Conservation (phyloP, 1,140 invertebrate genomes). For the Solen grandis region DNA sequence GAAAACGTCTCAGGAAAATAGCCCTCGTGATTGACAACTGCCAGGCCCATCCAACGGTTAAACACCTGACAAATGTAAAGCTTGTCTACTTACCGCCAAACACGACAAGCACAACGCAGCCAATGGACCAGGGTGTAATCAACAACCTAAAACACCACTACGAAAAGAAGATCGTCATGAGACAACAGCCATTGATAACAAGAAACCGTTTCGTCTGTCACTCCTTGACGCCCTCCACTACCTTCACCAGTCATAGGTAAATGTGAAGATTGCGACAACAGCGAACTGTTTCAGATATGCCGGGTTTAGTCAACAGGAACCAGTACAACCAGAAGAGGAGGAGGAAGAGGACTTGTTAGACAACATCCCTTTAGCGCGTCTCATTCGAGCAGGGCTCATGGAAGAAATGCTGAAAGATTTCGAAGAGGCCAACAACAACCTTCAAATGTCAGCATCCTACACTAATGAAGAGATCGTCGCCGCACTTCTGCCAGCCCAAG, state of each 20-base stretch:
- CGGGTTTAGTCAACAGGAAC: too few species aligned
- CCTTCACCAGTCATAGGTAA: constrained; percentile 25
- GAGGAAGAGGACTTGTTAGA: background rate
- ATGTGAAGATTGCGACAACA: constrained; percentile 27
- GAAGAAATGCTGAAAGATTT: background rate
- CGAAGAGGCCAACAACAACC: background rate
- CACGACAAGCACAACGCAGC: constrained; percentile 58
- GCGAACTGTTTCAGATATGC: constrained; percentile 55
- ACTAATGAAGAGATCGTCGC: too few species aligned
- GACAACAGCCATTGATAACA: constrained; percentile 7
- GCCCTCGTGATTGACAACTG: constrained; percentile 54
- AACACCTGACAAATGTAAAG: constrained; percentile 3
- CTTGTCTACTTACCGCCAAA: constrained; percentile 55
- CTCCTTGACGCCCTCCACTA: constrained; percentile 31
- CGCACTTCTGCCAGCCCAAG: background rate
- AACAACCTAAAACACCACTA: constrained; percentile 48
- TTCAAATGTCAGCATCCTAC: background rate
- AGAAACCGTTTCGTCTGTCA: background rate
- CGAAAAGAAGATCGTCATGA: constrained; percentile 10
- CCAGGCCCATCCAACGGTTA: constrained; percentile 31
- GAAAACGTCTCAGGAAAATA: constrained; percentile 23
- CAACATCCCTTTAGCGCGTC: background rate
- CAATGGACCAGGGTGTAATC: constrained; percentile 64
- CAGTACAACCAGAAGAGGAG: background rate
- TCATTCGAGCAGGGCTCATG: background rate